These are phyloP conservation scores for Drosophila paracracens DNA, from an alignment of 2,888 invertebrate genomes.

Conservation along the genomic window DNA sequence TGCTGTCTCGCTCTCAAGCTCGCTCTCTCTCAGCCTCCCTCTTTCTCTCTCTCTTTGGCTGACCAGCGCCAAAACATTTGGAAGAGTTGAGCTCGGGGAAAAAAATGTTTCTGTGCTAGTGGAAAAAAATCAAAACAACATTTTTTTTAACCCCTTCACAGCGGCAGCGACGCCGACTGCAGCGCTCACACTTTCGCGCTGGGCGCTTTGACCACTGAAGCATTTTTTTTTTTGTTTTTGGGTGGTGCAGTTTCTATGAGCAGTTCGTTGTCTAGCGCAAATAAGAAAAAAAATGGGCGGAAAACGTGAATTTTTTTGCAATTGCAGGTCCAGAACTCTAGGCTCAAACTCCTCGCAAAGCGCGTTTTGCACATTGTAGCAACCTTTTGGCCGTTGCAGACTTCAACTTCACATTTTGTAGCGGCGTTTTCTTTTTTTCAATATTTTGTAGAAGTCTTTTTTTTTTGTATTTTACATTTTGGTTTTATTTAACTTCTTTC, in stretches of 20 bases:
- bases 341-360: slow-evolving; percentile 34
- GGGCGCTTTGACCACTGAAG: slow-evolving; percentile 26
- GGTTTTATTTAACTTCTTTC: slow-evolving; percentile 69
- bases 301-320: slow-evolving; percentile 78
- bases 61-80: slow-evolving; percentile 67
- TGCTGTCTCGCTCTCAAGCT: slow-evolving; percentile 28
- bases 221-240: slow-evolving; percentile 12
- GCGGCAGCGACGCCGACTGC: slow-evolving; percentile 53
- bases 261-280: slow-evolving; percentile 49
- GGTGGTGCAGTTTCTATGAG: slow-evolving; percentile 73
- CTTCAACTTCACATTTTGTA: slow-evolving; percentile 41
- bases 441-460: slow-evolving; percentile 23
- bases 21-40: slow-evolving; percentile 20
- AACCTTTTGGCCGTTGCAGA: slow-evolving; percentile 66
- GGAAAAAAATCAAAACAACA: slow-evolving; percentile 77
- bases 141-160: slow-evolving; percentile 80
- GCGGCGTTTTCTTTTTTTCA: slow-evolving; percentile 34
- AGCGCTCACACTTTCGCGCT: slow-evolving; percentile 49
- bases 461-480: slow-evolving; percentile 50
- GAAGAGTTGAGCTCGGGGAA: slow-evolving; percentile 49
- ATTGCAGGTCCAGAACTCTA: slow-evolving; percentile 58
- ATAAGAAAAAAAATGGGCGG: slow-evolving; percentile 65
- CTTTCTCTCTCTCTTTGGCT: slow-evolving; percentile 28
- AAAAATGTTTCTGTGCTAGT: slow-evolving; percentile 52
- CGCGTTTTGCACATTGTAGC: slow-evolving; percentile 78